A percentile compares a stretch with the other conserved stretches of the same genome.
These are phyloP conservation scores for Pagrus major DNA, from an alignment of 2,113 vertebrate species.

Conservation along the genomic window DNA sequence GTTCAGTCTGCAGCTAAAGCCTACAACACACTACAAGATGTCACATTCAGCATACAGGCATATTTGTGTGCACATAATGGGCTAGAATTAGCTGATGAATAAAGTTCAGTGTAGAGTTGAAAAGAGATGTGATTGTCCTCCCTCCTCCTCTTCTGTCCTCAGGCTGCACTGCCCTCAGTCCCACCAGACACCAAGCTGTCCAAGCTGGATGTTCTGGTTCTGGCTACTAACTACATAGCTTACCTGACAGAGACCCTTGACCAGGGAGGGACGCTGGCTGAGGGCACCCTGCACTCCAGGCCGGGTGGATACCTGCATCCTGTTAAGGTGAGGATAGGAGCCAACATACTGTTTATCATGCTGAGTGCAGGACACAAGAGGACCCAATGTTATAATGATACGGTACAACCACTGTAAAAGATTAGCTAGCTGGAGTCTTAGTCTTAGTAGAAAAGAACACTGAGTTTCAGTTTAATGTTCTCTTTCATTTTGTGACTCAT, in stretches of 20 bases:
- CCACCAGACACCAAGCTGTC: constrained; percentile 91
- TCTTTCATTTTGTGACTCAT: no score
- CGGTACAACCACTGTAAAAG: no score
- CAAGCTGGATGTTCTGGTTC: constrained; percentile 88
- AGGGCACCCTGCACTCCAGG: constrained; percentile 60
- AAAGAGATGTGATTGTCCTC: background rate
- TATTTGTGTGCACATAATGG: background rate
- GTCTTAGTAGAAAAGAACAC: no score
- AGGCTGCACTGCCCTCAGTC: constrained; percentile 87
- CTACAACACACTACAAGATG: background rate
- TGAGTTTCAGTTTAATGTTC: no score
- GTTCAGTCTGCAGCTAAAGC: background rate
- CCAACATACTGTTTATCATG: background rate
- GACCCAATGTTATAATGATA: no score
- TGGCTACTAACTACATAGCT: constrained; percentile 91
- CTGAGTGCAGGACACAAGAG: no score
- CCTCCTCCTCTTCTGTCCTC: constrained; percentile 7
- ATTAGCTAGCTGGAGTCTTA: no score
- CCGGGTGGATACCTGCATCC: constrained; percentile 87
- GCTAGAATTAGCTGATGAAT: background rate
- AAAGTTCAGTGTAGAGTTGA: background rate
- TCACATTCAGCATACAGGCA: background rate
- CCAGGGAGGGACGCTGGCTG: constrained; percentile 67
- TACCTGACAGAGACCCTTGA: constrained; percentile 87
- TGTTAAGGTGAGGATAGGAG: constrained; percentile 83